These are phyloP conservation scores for Ochropacha duplaris DNA, from an alignment of 2,888 invertebrate species.

Conservation along the genomic window DNA sequence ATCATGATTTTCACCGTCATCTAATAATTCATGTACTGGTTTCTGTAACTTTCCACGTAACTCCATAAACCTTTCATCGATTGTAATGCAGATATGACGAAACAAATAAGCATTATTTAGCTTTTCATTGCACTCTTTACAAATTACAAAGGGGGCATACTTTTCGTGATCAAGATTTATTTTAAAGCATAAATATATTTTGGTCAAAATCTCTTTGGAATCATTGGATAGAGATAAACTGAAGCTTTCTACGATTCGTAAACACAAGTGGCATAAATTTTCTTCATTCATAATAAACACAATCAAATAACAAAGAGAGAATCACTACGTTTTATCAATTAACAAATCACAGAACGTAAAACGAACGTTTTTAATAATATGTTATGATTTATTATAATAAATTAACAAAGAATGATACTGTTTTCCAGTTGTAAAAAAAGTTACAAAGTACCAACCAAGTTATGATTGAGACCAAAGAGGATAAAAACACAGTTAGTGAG, in stretches of 20 bases:
- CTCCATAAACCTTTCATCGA: constrained; percentile 48
- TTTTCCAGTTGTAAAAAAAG: too few relatives aligned
- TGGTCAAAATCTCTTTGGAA: constrained; percentile 48
- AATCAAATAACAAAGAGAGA: too few relatives aligned
- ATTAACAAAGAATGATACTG: too few relatives aligned
- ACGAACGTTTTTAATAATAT: too few relatives aligned
- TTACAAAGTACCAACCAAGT: too few relatives aligned
- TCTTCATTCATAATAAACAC: neutral
- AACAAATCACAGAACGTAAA: too few relatives aligned
- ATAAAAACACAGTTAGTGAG: too few relatives aligned
- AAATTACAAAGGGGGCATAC: constrained; percentile 54
- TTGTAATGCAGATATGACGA: constrained; percentile 56
- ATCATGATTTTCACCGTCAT: neutral
- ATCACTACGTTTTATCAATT: too few relatives aligned
- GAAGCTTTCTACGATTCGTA: neutral
- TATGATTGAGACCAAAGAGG: too few relatives aligned
- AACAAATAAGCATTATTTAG: constrained; percentile 55
- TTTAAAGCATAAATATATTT: constrained; percentile 60
- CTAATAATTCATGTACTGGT: neutral
- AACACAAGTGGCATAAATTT: neutral
- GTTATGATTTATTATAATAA: too few relatives aligned
- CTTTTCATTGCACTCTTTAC: constrained; percentile 53
- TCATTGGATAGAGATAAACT: constrained; percentile 16
- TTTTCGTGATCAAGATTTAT: constrained; percentile 44
- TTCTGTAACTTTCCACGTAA: constrained; percentile 13